Conservation (phyloP, 2,797 vertebrate genomes). For the Cheirogaleus major region DNA sequence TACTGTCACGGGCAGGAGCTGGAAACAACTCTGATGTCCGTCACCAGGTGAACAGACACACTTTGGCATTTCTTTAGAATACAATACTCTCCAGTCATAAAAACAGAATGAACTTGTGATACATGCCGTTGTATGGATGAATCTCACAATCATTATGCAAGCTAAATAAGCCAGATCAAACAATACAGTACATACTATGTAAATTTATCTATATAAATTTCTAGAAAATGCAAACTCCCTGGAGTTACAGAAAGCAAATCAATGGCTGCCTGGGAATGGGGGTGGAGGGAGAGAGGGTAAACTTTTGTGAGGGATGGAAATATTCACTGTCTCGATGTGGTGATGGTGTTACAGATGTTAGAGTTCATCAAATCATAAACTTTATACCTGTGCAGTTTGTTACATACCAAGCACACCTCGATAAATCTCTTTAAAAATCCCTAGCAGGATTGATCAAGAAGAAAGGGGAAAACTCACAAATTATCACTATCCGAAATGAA, state of each 20-base stretch:
- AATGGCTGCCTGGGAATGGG: not conserved
- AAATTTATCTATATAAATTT: not conserved
- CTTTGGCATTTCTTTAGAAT: not conserved
- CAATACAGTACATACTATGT: not conserved
- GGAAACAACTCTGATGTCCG: not conserved
- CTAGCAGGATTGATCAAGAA: not conserved
- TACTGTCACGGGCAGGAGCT: not conserved
- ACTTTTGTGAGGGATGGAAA: not conserved
- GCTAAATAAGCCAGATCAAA: not conserved
- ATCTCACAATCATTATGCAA: not conserved
- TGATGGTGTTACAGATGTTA: not conserved
- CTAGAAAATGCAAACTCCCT: not conserved
- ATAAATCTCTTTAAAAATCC: constrained; percentile 18
- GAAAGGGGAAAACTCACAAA: not conserved
- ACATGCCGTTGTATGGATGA: not conserved
- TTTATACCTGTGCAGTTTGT: not conserved
- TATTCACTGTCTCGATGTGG: not conserved
- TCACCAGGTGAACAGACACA: not conserved
- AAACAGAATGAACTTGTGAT: not conserved
- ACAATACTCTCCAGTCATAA: not conserved
- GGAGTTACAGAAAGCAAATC: not conserved
- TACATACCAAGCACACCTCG: not conserved
- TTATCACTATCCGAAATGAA: constrained; percentile 29
- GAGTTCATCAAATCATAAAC: not conserved
- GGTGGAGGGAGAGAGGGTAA: not conserved